These are phyloP conservation scores for Griposia aprilina DNA, from an alignment of 2,888 invertebrate genomes.

Conservation along the genomic window DNA sequence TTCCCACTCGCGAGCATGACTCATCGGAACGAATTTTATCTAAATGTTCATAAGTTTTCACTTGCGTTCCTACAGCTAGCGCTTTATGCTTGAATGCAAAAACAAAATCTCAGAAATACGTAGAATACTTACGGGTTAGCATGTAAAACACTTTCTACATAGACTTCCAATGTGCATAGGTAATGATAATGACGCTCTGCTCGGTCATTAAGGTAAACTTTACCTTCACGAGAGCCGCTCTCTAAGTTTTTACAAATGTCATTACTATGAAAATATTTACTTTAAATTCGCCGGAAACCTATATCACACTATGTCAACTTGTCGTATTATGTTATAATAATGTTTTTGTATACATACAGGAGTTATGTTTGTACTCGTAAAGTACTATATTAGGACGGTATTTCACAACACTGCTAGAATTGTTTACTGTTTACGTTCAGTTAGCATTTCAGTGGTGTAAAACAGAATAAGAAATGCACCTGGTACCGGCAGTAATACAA, in stretches of 20 bases:
- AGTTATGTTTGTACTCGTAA: conserved; percentile 40
- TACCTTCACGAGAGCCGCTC: conserved; percentile 37
- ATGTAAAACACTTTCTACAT: conserved; percentile 28
- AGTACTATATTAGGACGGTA: conserved; percentile 53
- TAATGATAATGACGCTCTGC: conserved; percentile 58
- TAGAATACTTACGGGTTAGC: conserved; percentile 34
- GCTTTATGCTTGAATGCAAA: conserved; percentile 16
- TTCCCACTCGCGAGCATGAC: conserved; percentile 43
- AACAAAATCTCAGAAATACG: conserved; percentile 22
- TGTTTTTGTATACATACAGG: conserved; percentile 14
- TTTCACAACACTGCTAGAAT: conserved; percentile 44
- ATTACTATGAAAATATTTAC: conserved; percentile 16
- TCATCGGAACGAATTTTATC: conserved; percentile 46
- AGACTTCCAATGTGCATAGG: conserved; percentile 45
- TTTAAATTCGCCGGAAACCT: conserved; percentile 23
- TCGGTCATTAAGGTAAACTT: conserved; percentile 72
- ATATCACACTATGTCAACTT: conserved; percentile 17
- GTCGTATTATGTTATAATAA: neutral
- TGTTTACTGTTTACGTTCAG: conserved; percentile 58
- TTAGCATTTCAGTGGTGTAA: conserved; percentile 48
- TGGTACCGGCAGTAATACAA: conserved; percentile 13
- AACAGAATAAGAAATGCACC: conserved; percentile 49
- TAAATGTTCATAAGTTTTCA: conserved; percentile 36
- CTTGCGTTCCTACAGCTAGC: conserved; percentile 19
- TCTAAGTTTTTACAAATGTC: conserved; percentile 21